A percentile compares a stretch with the other conserved stretches of the same genome.
phyloP scores from a whole-genome alignment of 2,888 invertebrate genomes.

The Hanleya hanleyi region DNA sequence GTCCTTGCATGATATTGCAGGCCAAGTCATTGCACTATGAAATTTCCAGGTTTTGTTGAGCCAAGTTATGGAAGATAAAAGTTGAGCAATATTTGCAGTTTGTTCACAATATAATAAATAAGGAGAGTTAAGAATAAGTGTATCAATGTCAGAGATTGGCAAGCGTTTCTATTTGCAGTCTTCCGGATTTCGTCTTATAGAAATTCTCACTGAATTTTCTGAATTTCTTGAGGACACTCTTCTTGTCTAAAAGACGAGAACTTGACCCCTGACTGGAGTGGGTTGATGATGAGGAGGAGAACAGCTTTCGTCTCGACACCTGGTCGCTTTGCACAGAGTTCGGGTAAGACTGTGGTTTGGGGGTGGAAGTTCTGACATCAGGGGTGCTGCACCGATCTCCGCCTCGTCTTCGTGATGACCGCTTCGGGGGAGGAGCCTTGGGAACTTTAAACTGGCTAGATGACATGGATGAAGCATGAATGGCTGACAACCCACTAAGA shows the following conservation, averaged over 20 bases:
- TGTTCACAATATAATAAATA: no score
- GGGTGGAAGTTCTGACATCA: slow-evolving; percentile 46
- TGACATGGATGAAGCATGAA: slow-evolving; percentile 42
- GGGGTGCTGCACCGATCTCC: slow-evolving; percentile 36
- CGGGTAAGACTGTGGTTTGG: slow-evolving; percentile 35
- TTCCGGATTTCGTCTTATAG: slow-evolving; percentile 48
- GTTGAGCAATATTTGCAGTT: no score
- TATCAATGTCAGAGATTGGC: slow-evolving; percentile 55
- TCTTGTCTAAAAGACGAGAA: slow-evolving; percentile 57
- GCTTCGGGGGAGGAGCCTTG: slow-evolving; percentile 11
- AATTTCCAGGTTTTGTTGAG: no score
- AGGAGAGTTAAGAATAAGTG: no score
- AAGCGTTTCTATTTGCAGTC: slow-evolving; percentile 54
- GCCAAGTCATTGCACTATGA: no score
- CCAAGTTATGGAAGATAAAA: no score
- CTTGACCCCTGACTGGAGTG: slow-evolving; percentile 7
- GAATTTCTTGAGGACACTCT: slow-evolving; percentile 59
- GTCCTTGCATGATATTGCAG: no score
- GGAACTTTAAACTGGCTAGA: slow-evolving; percentile 50
- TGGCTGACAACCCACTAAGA: slow-evolving; percentile 22
- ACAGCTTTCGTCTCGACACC: slow-evolving; percentile 49
- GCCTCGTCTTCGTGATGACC: slow-evolving; percentile 37
- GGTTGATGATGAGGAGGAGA: slow-evolving; percentile 36
- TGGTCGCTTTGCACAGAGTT: slow-evolving; percentile 40
- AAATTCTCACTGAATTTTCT: slow-evolving; percentile 61